phyloP scores from a whole-genome alignment of 1,140 invertebrate species.

The Bombus confusus region DNA sequence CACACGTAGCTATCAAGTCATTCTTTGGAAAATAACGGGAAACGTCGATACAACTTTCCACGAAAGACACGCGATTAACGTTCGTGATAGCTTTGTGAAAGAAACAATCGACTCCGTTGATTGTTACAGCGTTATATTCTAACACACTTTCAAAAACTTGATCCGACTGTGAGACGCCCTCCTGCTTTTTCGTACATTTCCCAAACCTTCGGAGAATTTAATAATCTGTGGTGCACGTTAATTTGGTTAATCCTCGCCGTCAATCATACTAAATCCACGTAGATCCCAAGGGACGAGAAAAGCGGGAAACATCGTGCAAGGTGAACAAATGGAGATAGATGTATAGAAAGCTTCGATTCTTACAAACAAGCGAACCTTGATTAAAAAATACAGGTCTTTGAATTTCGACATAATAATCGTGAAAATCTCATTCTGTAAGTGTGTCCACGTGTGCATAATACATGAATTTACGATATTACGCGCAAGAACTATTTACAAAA shows the following conservation, averaged over 20 bases:
- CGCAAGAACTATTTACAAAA: too few species aligned
- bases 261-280: constrained; percentile 63
- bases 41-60: not conserved
- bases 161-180: not conserved
- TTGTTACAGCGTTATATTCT: too few species aligned
- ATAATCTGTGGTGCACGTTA: constrained; percentile 54
- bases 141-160: too few species aligned
- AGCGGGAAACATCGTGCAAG: constrained; percentile 46
- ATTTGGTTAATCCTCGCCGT: constrained; percentile 60
- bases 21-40: not conserved
- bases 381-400: not conserved
- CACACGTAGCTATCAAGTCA: not conserved
- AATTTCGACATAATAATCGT: not conserved
- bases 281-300: constrained; percentile 49
- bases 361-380: not conserved
- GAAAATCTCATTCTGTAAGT: too few species aligned
- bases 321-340: constrained; percentile 7
- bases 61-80: too few species aligned
- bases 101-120: not conserved
- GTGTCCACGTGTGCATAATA: too few species aligned
- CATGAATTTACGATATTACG: too few species aligned
- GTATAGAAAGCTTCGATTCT: not conserved
- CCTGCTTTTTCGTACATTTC: constrained; percentile 11
- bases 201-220: constrained; percentile 57
- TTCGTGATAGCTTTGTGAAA: too few species aligned